Conservation (phyloP, 2,888 invertebrate species). For the Mycalesis mineus region DNA sequence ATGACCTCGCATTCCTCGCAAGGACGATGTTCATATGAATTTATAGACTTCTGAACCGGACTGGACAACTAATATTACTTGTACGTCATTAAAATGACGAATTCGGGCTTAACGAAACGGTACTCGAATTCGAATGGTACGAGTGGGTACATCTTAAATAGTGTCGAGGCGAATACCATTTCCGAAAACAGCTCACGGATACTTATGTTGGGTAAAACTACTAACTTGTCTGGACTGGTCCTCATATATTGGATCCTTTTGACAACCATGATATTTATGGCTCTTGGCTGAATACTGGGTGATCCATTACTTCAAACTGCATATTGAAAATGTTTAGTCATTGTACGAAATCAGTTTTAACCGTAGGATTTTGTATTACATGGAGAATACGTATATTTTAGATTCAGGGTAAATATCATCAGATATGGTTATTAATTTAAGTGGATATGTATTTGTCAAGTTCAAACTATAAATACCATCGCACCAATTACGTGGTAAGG, state of each 20-base stretch:
- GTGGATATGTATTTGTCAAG: constrained; percentile 7
- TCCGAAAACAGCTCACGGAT: too few relatives aligned
- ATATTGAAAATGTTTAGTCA: neutral
- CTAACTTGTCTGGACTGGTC: neutral
- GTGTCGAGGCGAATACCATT: neutral
- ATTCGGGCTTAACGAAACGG: constrained; percentile 5
- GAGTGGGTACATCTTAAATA: neutral
- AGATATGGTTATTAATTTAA: constrained; percentile 6
- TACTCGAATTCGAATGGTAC: neutral
- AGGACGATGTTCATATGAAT: constrained; percentile 66
- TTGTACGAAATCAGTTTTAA: neutral
- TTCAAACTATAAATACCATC: constrained; percentile 13
- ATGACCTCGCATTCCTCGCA: constrained; percentile 77
- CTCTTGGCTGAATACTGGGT: neutral
- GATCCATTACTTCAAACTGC: neutral
- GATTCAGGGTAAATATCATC: neutral
- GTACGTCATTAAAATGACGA: constrained; percentile 22
- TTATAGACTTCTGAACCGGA: constrained; percentile 35
- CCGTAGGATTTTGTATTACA: neutral
- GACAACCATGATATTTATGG: too few relatives aligned
- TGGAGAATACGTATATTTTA: neutral
- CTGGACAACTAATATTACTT: constrained; percentile 36
- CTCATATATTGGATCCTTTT: too few relatives aligned
- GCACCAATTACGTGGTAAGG: constrained; percentile 10
- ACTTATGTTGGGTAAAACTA: too few relatives aligned